A percentile compares a stretch with the other conserved stretches of the same genome.
Evolutionary conservation across 2,797 vertebrate species (phyloP).

Genomic region (Manis crassicaudata): DNA sequence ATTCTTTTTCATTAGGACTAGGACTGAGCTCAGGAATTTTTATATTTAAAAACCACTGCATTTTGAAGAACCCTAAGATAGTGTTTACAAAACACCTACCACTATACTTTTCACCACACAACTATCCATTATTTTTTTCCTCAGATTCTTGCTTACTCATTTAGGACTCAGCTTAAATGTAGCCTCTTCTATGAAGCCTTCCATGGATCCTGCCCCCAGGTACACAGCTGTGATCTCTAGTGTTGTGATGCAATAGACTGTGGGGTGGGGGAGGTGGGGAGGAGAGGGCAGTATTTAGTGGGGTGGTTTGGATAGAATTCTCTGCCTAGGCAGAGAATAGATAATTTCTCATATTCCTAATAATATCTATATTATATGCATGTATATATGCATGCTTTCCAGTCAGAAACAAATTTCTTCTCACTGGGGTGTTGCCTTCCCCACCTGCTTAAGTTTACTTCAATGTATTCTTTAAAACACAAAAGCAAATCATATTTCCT

Average conservation of each 20-base stretch:
- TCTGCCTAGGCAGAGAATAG: not conserved
- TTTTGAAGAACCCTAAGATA: not conserved
- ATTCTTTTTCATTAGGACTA: not conserved
- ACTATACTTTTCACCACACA: not conserved
- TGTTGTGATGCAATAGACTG: not conserved
- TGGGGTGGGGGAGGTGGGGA: rapidly evolving
- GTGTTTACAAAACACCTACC: not conserved
- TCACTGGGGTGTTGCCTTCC: not conserved
- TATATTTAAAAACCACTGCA: not conserved
- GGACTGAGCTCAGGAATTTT: not conserved
- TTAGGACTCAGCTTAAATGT: not conserved
- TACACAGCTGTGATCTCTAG: not conserved
- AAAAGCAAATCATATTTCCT: not conserved
- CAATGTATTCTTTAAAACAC: not conserved
- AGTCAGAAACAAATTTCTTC: not conserved
- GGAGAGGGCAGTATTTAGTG: not conserved
- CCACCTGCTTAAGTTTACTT: not conserved
- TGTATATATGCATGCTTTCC: not conserved
- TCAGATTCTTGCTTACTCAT: not conserved
- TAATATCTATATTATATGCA: not conserved
- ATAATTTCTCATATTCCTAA: not conserved
- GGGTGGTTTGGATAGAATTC: not conserved
- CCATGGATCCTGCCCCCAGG: not conserved
- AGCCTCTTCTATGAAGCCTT: not conserved
- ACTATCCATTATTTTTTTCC: not conserved